phyloP scores from a whole-genome alignment of 2,888 invertebrate species.

The Metacarcinus magister region DNA sequence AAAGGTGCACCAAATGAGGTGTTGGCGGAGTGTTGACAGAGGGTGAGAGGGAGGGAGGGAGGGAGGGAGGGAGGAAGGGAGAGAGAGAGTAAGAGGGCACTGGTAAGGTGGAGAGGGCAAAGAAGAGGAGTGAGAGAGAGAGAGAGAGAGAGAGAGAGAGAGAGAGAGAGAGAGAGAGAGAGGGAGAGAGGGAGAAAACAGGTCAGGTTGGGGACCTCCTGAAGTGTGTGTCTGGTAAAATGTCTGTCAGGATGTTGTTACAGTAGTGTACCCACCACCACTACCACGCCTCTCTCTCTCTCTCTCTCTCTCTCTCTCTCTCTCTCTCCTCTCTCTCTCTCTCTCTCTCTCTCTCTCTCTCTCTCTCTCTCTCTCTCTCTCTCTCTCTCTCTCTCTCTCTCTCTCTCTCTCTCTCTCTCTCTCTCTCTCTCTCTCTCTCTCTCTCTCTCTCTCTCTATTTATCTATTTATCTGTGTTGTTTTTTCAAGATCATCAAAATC shows the following conservation, averaged over 20 bases:
- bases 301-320: not conserved
- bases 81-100: too few relatives aligned
- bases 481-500: not conserved
- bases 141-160: slow-evolving; percentile 19
- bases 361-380: not conserved
- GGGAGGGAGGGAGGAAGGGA: not conserved
- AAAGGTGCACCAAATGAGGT: not conserved
- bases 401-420: slow-evolving; percentile 47
- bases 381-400: not conserved
- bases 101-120: not conserved
- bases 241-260: slow-evolving; percentile 55
- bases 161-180: slow-evolving; percentile 40
- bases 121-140: not conserved
- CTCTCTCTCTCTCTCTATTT: not conserved
- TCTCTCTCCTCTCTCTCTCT: not conserved
- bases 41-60: not conserved
- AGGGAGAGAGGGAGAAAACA: slow-evolving; percentile 50
- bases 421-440: slow-evolving; percentile 22
- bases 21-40: not conserved
- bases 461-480: not conserved
- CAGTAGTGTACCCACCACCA: not conserved
- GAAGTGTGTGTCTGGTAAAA: slow-evolving; percentile 52
- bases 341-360: slow-evolving; percentile 22
- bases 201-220: not conserved
- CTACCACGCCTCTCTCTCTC: not conserved